Percentiles rank a stretch among this genome's conserved stretches.
phyloP scores from a whole-genome alignment of 2,113 vertebrate genomes.

The Zosterops lateralis region DNA sequence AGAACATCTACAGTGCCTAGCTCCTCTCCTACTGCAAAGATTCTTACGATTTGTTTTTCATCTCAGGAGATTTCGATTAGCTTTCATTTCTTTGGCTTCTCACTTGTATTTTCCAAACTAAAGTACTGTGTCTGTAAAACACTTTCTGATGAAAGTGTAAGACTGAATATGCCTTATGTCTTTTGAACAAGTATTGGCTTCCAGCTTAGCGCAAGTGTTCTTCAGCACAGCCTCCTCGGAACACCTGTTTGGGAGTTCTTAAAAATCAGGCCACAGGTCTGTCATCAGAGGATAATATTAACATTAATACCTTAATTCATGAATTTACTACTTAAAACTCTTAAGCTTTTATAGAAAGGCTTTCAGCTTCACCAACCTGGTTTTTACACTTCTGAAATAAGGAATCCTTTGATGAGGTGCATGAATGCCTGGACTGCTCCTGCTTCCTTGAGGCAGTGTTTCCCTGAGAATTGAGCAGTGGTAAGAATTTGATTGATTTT shows the following conservation, averaged over 20 bases:
- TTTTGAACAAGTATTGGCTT: neutral
- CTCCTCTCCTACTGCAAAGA: neutral
- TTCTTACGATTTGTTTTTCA: neutral
- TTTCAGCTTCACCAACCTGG: neutral
- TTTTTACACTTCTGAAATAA: neutral
- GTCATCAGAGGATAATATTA: neutral
- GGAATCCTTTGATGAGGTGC: neutral
- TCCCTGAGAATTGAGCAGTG: neutral
- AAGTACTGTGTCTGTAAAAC: neutral
- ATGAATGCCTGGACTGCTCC: neutral
- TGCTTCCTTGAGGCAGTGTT: neutral
- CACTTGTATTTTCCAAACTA: neutral
- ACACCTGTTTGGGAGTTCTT: neutral
- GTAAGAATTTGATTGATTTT: neutral
- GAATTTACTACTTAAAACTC: neutral
- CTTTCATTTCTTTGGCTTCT: neutral
- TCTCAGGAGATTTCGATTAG: neutral
- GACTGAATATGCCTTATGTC: neutral
- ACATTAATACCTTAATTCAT: neutral
- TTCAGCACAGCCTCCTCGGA: neutral
- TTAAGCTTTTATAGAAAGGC: neutral
- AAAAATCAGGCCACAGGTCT: neutral
- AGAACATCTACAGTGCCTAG: rapidly evolving
- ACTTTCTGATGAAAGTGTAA: neutral
- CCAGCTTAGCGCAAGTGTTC: neutral